Percentiles rank a stretch among this genome's conserved stretches.
phyloP scores from a whole-genome alignment of 2,888 invertebrate species.

The Zaprionus lineosus region DNA sequence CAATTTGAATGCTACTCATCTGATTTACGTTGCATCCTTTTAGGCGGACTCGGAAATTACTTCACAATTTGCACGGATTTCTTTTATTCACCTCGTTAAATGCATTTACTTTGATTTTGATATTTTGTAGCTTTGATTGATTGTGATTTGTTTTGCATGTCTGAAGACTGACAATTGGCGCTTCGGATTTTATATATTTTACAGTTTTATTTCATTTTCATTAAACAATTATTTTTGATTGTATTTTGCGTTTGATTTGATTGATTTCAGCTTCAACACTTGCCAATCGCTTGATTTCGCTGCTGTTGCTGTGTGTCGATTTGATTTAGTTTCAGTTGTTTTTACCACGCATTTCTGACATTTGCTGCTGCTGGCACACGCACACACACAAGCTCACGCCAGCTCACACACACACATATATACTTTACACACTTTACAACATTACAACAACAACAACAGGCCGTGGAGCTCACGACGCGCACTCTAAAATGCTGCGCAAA shows the following conservation, averaged over 20 bases:
- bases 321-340: conserved; percentile 47
- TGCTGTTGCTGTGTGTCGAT: conserved; percentile 29
- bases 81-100: too few relatives aligned
- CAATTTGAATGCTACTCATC: not conserved
- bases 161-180: too few relatives aligned
- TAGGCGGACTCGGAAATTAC: conserved; percentile 11
- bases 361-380: conserved; percentile 21
- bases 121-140: not conserved
- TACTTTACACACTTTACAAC: too few relatives aligned
- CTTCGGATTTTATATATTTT: too few relatives aligned
- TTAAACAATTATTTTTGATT: not conserved
- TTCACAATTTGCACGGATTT: not conserved
- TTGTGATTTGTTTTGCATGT: too few relatives aligned
- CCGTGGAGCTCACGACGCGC: conserved; percentile 49
- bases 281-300: conserved; percentile 7
- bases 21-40: conserved; percentile 22
- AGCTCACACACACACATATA: conserved; percentile 8
- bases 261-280: not conserved
- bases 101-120: not conserved
- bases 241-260: not conserved
- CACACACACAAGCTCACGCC: conserved; percentile 11
- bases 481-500: conserved; percentile 57
- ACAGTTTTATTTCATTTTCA: not conserved
- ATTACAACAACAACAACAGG: too few relatives aligned
- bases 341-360: conserved; percentile 45